Evolutionary conservation across 2,113 vertebrate species (phyloP), one percentile per base, ranked within the genome.

Genomic region (Daubentonia madagascariensis): DNA sequence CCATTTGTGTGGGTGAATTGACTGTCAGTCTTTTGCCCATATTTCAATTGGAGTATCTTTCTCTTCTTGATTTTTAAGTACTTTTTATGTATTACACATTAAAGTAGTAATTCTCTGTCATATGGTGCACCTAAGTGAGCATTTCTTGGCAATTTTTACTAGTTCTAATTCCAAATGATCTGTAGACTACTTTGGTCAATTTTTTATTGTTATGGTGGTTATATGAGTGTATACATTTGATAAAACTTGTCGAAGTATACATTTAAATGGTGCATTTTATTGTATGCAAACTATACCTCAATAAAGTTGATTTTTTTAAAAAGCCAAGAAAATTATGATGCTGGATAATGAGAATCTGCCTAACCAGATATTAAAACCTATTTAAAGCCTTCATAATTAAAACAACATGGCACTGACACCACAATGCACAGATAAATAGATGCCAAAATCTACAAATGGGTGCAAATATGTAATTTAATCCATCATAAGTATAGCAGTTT

Each of bases 301-400:
- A 68, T 76, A 80, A 84, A 93, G 37, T 37, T 76, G 12, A 30
- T 30, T 65, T 67, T 83, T 59, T 59, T 81, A 7, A n/a, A 89
- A 75, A 75, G 65, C 67, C 30, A 52, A 43, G 59, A 67, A 28
- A 81, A 75, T 50, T 65, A 89, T 48, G 50, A 73, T 45, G 23
- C 14, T 93, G 14, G 23, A 11, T 80, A 37, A 72, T 63, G 37
- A 88, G 32, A 83, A 86, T 50, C 57, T 48, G n/a, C n/a, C n/a
- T 84, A 65, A 45, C 37, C 35, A 63, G 61, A 10, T 25, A 67
- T 35, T 89, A 93, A 80, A 85, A 90, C 1, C 20, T 63, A 25
- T 63, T 59, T n/a, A 68, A 88, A 87, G 67, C 37, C 45, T 81
- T 37, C 75, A 40, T 89, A 84, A 89, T 85, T 92, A 85, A 95